Evolutionary conservation across 1,140 invertebrate species (phyloP).

Genomic region (Solen grandis): DNA sequence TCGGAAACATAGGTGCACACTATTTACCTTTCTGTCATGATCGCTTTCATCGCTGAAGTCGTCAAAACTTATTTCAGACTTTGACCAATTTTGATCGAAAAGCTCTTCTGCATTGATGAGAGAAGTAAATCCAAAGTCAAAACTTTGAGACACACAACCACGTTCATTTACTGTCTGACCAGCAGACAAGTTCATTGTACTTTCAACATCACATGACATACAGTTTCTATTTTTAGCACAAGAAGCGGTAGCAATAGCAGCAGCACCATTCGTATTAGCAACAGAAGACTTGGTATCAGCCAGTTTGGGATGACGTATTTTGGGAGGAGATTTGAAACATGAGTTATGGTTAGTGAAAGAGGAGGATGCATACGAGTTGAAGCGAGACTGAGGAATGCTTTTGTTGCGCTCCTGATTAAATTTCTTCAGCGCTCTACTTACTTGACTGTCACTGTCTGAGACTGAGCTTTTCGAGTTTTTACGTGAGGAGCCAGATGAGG

Average conservation of each 20-base stretch:
- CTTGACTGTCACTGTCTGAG: constrained; percentile 48
- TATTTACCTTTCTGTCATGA: not conserved
- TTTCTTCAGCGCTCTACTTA: constrained; percentile 51
- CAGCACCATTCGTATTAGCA: constrained; percentile 43
- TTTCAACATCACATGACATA: constrained; percentile 57
- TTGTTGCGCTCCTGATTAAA: constrained; percentile 53
- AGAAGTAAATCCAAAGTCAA: constrained; percentile 32
- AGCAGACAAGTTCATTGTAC: constrained; percentile 27
- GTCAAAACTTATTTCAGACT: constrained; percentile 48
- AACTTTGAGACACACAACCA: constrained; percentile 52
- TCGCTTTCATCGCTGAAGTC: constrained; percentile 40
- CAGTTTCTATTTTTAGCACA: constrained; percentile 59
- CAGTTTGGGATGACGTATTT: constrained; percentile 28
- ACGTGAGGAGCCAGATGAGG: constrained; percentile 11
- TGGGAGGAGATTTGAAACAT: constrained; percentile 48
- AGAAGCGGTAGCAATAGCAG: constrained; percentile 3
- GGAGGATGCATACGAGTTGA: constrained; percentile 34
- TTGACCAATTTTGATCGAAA: constrained; percentile 53
- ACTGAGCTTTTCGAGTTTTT: not conserved
- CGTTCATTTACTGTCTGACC: constrained; percentile 27
- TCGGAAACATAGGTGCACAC: no score
- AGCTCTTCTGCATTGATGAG: constrained; percentile 41
- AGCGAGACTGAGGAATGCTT: constrained; percentile 53
- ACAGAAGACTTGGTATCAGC: constrained; percentile 16
- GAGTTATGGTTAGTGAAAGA: constrained; percentile 20